These are phyloP conservation scores for Dusona sp. DNA, from an alignment of 2,888 invertebrate species.

Conservation along the genomic window DNA sequence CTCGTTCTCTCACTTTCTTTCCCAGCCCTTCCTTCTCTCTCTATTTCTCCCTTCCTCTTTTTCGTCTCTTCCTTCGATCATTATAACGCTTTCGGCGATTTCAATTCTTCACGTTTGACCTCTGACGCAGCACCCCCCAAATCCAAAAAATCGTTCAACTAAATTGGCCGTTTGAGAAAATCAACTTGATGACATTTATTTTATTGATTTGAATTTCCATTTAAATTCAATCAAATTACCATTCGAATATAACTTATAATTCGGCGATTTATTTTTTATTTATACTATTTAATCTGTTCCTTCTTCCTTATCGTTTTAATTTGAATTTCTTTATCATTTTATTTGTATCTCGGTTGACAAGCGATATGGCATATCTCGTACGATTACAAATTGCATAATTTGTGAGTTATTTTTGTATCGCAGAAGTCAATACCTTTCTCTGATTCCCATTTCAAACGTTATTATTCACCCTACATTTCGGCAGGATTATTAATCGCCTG, in stretches of 20 bases:
- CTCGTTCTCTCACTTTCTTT: slow-evolving; percentile 4
- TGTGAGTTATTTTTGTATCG: neutral
- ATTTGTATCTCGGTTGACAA: neutral
- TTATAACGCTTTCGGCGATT: slow-evolving; percentile 45
- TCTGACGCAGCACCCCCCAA: slow-evolving; percentile 18
- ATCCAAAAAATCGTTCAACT: neutral
- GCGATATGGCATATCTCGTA: neutral
- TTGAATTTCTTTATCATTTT: neutral
- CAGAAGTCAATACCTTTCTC: slow-evolving; percentile 1
- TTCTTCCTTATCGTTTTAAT: neutral
- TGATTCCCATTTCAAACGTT: slow-evolving; percentile 28
- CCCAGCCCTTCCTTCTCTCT: neutral
- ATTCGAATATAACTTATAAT: slow-evolving; percentile 2
- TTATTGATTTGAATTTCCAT: neutral
- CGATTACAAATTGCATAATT: neutral
- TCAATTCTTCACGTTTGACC: slow-evolving; percentile 53
- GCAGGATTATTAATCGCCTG: slow-evolving; percentile 73
- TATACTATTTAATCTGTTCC: neutral
- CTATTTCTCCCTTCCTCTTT: neutral
- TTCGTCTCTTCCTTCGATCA: neutral
- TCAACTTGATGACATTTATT: slow-evolving; percentile 17
- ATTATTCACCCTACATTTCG: slow-evolving; percentile 51
- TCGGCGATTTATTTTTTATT: neutral
- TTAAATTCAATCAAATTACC: slow-evolving; percentile 1
- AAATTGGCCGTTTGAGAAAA: slow-evolving; percentile 17